A percentile compares a stretch with the other conserved stretches of the same genome.
Evolutionary conservation across 2,888 invertebrate species (phyloP).

Genomic region (Minunthozetes semirufus): DNA sequence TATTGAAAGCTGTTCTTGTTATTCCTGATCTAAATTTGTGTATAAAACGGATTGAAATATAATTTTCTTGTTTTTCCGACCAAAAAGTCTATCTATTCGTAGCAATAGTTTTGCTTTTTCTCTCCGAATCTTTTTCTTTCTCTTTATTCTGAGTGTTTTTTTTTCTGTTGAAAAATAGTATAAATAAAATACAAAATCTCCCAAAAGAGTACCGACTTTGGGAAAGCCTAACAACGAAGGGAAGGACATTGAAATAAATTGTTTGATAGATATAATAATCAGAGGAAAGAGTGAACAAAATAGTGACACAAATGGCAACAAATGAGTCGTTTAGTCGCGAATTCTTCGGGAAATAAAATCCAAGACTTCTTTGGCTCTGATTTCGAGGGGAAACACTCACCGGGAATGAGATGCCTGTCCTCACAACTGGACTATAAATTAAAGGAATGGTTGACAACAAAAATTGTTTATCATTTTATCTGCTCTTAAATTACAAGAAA

Average conservation of each 20-base stretch:
- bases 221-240: background rate
- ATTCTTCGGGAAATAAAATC: background rate
- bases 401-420: background rate
- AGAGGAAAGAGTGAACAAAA: background rate
- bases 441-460: background rate
- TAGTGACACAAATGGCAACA: background rate
- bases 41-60: too few relatives aligned
- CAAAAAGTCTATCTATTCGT: too few relatives aligned
- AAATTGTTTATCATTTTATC: background rate
- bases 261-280: background rate
- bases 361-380: background rate
- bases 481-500: background rate
- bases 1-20: too few relatives aligned
- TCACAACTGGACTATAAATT: background rate
- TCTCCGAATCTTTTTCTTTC: too few relatives aligned
- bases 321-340: background rate
- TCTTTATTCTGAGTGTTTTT: too few relatives aligned
- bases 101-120: too few relatives aligned
- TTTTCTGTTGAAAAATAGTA: too few relatives aligned
- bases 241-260: background rate
- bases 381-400: background rate
- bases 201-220: too few relatives aligned
- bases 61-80: too few relatives aligned
- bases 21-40: too few relatives aligned
- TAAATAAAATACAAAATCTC: too few relatives aligned